A percentile compares a stretch with the other conserved stretches of the same genome.
Evolutionary conservation across 2,888 invertebrate species (phyloP).

Genomic region (Callosobruchus maculatus): DNA sequence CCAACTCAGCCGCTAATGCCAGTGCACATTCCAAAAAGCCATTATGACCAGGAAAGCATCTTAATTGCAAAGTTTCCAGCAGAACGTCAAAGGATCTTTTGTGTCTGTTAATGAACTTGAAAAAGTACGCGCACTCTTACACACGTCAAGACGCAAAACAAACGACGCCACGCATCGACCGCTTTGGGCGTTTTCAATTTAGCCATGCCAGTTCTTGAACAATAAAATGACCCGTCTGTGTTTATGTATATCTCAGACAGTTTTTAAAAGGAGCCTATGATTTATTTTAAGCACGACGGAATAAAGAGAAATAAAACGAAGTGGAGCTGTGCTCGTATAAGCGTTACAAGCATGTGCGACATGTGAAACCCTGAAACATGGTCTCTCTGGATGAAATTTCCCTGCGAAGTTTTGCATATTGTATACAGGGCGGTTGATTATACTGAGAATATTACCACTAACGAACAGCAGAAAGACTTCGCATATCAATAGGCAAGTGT

Average conservation of each 20-base stretch:
- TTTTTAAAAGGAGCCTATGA: not conserved
- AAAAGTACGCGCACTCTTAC: not conserved
- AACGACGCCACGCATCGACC: not conserved
- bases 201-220: not conserved
- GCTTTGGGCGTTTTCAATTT: not conserved
- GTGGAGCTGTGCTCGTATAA: not conserved
- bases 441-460: not conserved
- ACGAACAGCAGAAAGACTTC: too few species aligned
- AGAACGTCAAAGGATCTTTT: not conserved
- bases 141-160: not conserved
- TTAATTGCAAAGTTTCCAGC: not conserved
- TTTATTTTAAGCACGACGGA: not conserved
- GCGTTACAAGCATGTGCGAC: not conserved
- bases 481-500: too few species aligned
- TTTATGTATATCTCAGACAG: not conserved
- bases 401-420: not conserved
- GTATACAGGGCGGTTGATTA: not conserved
- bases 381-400: not conserved
- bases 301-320: not conserved
- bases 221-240: not conserved
- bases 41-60: not conserved
- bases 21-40: not conserved
- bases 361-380: not conserved
- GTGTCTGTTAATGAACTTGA: not conserved
- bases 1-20: not conserved